Percentiles rank a stretch among this genome's conserved stretches.
These are phyloP conservation scores for Caenorhabditis zanzibari DNA, from an alignment of 2,888 invertebrate species.

Conservation along the genomic window DNA sequence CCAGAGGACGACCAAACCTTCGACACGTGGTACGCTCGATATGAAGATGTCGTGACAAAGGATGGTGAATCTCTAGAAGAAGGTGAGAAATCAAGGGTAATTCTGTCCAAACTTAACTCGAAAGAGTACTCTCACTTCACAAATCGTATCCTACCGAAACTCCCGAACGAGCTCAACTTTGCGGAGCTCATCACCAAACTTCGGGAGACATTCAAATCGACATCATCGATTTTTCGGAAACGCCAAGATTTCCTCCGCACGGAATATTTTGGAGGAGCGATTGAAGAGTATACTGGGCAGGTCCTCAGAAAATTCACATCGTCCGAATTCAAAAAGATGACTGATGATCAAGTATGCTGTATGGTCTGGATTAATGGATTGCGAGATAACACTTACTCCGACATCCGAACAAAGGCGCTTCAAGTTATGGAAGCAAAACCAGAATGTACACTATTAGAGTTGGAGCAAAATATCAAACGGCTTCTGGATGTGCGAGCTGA, in stretches of 20 bases:
- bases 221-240: neutral
- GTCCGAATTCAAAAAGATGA: conserved; percentile 19
- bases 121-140: neutral
- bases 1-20: conserved; percentile 1
- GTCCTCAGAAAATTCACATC: neutral
- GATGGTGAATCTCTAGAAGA: neutral
- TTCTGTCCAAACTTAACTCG: neutral
- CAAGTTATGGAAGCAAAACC: conserved; percentile 20
- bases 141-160: neutral
- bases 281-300: conserved; percentile 23
- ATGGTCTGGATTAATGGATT: conserved; percentile 25
- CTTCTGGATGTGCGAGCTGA: conserved; percentile 7
- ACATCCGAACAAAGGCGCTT: conserved; percentile 9
- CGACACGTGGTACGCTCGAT: neutral
- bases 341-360: conserved; percentile 12
- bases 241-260: conserved; percentile 7
- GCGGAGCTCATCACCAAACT: conserved; percentile 1
- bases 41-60: neutral
- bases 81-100: neutral
- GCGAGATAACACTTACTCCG: neutral
- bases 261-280: neutral
- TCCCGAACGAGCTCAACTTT: neutral
- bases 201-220: conserved; percentile 1
- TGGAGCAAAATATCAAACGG: conserved; percentile 2
- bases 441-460: neutral